Evolutionary conservation across 2,113 vertebrate genomes (phyloP), one percentile per base, ranked within the genome.

Genomic region (Glaucomys volans): DNA sequence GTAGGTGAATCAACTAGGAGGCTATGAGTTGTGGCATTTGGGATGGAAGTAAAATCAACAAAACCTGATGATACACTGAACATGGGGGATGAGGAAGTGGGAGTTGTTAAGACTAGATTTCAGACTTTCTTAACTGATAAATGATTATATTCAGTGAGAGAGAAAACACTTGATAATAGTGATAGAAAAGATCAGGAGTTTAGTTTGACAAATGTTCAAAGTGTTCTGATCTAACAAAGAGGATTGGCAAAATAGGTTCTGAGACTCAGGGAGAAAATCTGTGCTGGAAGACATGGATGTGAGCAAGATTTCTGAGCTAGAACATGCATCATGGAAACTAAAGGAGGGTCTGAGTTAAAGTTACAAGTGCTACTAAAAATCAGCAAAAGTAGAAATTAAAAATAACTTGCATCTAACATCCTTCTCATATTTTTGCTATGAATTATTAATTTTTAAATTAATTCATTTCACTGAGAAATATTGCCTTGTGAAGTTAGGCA

Each of bases 391-490:
- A 7, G 18, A 50, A 16, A 4, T 44, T 20, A 90, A 81, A 86
- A 90, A 74, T 32, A 77, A 24, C 42, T 8, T 72, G 22, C 3
- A 54, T 42, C 47, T 95, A 93, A 40, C 47, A 82, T 82, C 18
- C 1, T 69, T 87, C 8, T 81, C 59, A 24, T 17, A 79, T 42
- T 85, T 71, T 92, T 95, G 44, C 18, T 59, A 74, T 89, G 35
- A 94, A 86, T 89, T 95, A 42, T 40, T 32, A 44, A 94, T 67
- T 82, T 80, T 4, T 16, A 66, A 85, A 75, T 83, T 50, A 89
- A 82, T 82, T 94, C 26, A 91, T 94, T 89, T 90, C 13, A 64
- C n/a, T 62, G 47, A 86, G n/a, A 85, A 86, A 54, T 74, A 67
- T 11, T 79, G 54, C 47, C 75, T 42, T n/a, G 30, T 74, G 79